These are phyloP conservation scores for Enteromius anoplus DNA, from an alignment of 2,797 vertebrate species.

Conservation along the genomic window DNA sequence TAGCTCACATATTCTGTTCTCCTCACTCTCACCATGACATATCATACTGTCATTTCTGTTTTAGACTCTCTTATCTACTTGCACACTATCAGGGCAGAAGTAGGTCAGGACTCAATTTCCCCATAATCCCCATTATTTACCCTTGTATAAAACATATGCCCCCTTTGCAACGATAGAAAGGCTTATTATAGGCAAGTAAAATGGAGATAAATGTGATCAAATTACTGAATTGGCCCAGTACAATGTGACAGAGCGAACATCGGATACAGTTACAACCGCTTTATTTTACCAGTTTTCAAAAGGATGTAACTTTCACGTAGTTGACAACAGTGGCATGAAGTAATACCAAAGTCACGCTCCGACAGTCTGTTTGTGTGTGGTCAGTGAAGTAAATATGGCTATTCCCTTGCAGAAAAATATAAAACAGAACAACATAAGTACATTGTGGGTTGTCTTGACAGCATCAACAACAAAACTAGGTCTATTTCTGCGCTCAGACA, in stretches of 20 bases:
- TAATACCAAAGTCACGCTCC: slow-evolving; percentile 3
- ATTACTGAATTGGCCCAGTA: slow-evolving; percentile 69
- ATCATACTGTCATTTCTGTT: slow-evolving; percentile 69
- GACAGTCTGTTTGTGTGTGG: slow-evolving; percentile 15
- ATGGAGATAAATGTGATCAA: slow-evolving; percentile 72
- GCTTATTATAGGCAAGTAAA: slow-evolving; percentile 77
- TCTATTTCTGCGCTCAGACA: slow-evolving; percentile 36
- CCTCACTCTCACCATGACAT: slow-evolving; percentile 70
- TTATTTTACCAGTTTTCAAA: slow-evolving; percentile 68
- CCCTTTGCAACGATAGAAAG: slow-evolving; percentile 70
- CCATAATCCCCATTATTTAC: slow-evolving; percentile 74
- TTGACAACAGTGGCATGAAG: slow-evolving; percentile 38
- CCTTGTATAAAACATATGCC: slow-evolving; percentile 73
- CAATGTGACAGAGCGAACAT: slow-evolving; percentile 60
- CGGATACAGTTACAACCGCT: slow-evolving; percentile 68
- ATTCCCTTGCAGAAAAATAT: slow-evolving; percentile 27
- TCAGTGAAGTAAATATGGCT: slow-evolving; percentile 36
- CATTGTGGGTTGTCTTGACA: slow-evolving; percentile 37
- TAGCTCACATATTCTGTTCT: slow-evolving; percentile 66
- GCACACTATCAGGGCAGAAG: slow-evolving; percentile 69
- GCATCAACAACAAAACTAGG: slow-evolving; percentile 35
- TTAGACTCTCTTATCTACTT: slow-evolving; percentile 71
- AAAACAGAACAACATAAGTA: slow-evolving; percentile 37
- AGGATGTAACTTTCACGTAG: slow-evolving; percentile 62
- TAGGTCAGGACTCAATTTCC: slow-evolving; percentile 71